These are phyloP conservation scores for Neolamprologus tretocephalus DNA, from an alignment of 2,113 vertebrate species.

Conservation along the genomic window DNA sequence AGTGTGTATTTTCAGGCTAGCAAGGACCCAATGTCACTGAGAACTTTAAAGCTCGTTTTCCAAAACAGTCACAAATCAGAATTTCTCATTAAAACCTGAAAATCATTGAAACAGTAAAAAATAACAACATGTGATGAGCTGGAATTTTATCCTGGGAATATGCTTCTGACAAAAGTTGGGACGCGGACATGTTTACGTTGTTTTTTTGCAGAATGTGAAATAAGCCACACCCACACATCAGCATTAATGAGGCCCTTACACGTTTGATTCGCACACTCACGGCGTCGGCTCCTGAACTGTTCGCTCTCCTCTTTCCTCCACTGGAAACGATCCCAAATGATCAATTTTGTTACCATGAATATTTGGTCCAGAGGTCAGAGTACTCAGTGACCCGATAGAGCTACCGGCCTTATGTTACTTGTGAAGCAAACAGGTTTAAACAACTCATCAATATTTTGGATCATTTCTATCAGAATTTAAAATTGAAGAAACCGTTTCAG, in stretches of 20 bases:
- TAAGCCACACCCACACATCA: not conserved
- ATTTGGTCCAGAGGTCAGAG: not conserved
- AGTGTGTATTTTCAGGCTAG: not conserved
- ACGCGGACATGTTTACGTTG: accelerated
- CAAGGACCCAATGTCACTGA: not conserved
- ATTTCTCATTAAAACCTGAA: not conserved
- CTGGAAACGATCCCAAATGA: accelerated
- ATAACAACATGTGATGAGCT: not conserved
- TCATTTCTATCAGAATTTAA: not conserved
- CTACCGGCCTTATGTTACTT: not conserved
- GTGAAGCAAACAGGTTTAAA: not conserved
- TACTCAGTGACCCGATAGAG: accelerated
- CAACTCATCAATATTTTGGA: not conserved
- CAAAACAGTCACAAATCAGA: not conserved
- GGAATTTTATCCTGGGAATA: not conserved
- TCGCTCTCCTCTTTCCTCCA: not conserved
- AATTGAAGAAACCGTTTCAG: not conserved
- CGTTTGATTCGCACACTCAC: not conserved
- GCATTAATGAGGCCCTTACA: not conserved
- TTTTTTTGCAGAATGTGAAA: not conserved
- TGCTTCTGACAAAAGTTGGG: accelerated
- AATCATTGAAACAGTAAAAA: not conserved
- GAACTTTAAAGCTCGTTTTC: not conserved
- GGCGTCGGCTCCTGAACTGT: accelerated
- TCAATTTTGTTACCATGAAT: not conserved